Conservation (phyloP, 2,888 invertebrate genomes). For the Ceramica pisi region DNA sequence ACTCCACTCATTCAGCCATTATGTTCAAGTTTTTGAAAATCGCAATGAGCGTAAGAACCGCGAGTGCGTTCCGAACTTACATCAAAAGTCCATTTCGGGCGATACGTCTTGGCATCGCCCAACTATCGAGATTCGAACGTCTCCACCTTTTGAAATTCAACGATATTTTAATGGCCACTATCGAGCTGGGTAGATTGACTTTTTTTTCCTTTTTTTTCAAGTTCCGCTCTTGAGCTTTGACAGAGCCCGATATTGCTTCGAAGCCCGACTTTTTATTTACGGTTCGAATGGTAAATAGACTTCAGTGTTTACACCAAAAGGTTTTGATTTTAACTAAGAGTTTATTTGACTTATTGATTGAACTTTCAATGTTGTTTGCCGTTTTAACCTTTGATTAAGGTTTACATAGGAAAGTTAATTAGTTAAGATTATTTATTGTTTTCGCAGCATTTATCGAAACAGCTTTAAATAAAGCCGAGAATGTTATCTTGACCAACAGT, state of each 20-base stretch:
- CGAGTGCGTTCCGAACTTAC: constrained; percentile 79
- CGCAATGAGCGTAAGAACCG: constrained; percentile 56
- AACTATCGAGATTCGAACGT: constrained; percentile 79
- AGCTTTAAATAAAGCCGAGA: constrained; percentile 3
- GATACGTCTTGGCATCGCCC: constrained; percentile 81
- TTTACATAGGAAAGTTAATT: constrained; percentile 18
- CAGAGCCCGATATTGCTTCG: constrained; percentile 81
- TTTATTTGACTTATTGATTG: constrained; percentile 65
- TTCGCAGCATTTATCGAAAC: constrained; percentile 17
- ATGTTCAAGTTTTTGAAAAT: constrained; percentile 51
- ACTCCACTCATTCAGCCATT: constrained; percentile 21
- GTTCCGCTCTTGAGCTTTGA: constrained; percentile 76
- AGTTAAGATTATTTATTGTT: constrained; percentile 31
- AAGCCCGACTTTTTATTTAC: constrained; percentile 80
- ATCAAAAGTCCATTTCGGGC: constrained; percentile 88
- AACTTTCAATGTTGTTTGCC: constrained; percentile 33
- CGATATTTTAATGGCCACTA: constrained; percentile 90
- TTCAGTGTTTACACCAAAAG: constrained; percentile 71
- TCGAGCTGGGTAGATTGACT: constrained; percentile 83
- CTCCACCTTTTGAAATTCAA: constrained; percentile 87
- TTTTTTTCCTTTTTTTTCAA: constrained; percentile 74
- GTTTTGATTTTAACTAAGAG: constrained; percentile 61
- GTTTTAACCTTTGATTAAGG: constrained; percentile 36
- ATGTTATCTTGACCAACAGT: constrained; percentile 28
- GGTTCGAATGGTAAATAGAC: constrained; percentile 76